Evolutionary conservation across 2,797 vertebrate genomes (phyloP).

Genomic region (Eurystomus glaucurus): DNA sequence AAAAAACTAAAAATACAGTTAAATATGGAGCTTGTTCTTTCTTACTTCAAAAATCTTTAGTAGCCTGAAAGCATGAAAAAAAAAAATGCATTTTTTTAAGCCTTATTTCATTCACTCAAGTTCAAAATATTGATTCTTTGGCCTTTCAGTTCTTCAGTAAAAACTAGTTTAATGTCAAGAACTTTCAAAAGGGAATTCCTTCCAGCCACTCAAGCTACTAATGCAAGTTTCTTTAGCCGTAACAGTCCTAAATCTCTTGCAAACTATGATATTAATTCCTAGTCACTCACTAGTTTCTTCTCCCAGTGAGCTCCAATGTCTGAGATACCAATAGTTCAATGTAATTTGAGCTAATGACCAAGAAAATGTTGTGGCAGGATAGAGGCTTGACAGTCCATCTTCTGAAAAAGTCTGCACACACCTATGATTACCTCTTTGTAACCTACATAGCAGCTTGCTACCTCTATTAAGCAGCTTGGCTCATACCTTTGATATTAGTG

Average conservation of each 20-base stretch:
- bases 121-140: neutral
- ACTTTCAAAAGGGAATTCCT: neutral
- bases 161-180: neutral
- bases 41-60: neutral
- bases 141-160: neutral
- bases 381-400: neutral
- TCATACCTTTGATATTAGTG: neutral
- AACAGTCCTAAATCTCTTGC: neutral
- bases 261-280: neutral
- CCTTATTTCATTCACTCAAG: neutral
- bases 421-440: neutral
- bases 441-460: fast-evolving
- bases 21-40: neutral
- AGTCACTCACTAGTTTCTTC: neutral
- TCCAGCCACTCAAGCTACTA: neutral
- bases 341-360: neutral
- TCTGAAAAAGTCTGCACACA: neutral
- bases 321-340: neutral
- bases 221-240: neutral
- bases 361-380: neutral
- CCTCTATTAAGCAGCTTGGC: neutral
- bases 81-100: neutral
- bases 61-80: neutral
- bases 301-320: neutral
- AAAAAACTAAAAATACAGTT: neutral